Conservation (phyloP, 2,797 vertebrate species). For the Sebastiscus tertius region DNA sequence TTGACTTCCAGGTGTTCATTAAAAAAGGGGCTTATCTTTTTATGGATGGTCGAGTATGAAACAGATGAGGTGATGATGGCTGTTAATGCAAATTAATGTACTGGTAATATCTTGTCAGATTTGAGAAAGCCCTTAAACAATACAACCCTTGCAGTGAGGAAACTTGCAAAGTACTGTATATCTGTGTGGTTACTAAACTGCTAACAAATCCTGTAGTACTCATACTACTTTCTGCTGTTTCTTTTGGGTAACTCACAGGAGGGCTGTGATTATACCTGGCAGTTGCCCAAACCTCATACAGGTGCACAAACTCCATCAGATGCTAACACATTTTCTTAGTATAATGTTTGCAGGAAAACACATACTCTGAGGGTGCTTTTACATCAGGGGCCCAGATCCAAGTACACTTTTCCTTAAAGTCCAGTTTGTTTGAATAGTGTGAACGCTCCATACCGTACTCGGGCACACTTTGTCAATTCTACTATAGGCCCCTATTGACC, state of each 20-base stretch:
- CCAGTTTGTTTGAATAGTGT: too few relatives aligned
- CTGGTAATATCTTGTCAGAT: neutral
- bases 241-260: neutral
- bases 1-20: constrained; percentile 41
- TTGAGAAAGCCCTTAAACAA: neutral
- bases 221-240: neutral
- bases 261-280: constrained; percentile 2
- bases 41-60: neutral
- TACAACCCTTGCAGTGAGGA: neutral
- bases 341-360: neutral
- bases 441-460: too few relatives aligned
- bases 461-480: too few relatives aligned
- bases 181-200: constrained; percentile 11
- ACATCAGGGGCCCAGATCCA: too few relatives aligned
- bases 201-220: neutral
- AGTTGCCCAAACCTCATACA: constrained; percentile 1
- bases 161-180: neutral
- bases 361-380: neutral
- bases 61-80: constrained; percentile 4
- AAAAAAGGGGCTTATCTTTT: constrained; percentile 6
- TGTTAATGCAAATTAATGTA: neutral
- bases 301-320: constrained; percentile 29
- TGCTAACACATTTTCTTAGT: neutral
- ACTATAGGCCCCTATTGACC: too few relatives aligned
- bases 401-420: too few relatives aligned